These are phyloP conservation scores for Salticus scenicus DNA, from an alignment of 2,888 invertebrate genomes.

Conservation along the genomic window DNA sequence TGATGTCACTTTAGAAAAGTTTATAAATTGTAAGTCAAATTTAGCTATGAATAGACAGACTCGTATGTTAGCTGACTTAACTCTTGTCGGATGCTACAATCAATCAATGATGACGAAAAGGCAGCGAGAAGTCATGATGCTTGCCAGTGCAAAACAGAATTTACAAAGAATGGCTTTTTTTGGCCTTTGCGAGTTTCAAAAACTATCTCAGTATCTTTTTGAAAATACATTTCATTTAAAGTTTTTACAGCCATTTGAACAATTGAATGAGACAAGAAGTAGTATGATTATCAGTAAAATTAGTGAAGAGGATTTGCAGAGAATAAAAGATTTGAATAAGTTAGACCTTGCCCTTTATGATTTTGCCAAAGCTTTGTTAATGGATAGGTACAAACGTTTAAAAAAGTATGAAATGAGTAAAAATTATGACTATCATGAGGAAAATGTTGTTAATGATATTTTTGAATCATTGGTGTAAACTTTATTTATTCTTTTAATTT, in stretches of 20 bases:
- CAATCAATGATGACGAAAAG: constrained; percentile 78
- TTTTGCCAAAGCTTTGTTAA: constrained; percentile 91
- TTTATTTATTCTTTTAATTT: too few relatives aligned
- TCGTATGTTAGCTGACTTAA: constrained; percentile 96
- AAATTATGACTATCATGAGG: neutral
- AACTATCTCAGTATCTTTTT: constrained; percentile 86
- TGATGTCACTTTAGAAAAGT: constrained; percentile 91
- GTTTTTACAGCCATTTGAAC: constrained; percentile 89
- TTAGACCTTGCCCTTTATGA: constrained; percentile 94
- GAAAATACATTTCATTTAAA: constrained; percentile 94
- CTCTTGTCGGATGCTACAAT: constrained; percentile 96
- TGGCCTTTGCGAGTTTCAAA: constrained; percentile 94
- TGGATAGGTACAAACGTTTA: constrained; percentile 81
- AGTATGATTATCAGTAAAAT: constrained; percentile 83
- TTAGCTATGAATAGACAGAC: constrained; percentile 97
- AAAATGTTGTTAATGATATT: neutral
- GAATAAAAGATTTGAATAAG: constrained; percentile 87
- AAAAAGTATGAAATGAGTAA: constrained; percentile 1
- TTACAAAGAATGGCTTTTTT: constrained; percentile 97
- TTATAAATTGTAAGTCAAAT: constrained; percentile 93
- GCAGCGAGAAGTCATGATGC: constrained; percentile 88
- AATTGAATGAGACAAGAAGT: constrained; percentile 89
- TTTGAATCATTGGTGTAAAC: neutral
- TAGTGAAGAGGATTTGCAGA: constrained; percentile 83
- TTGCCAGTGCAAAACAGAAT: constrained; percentile 96